Base-by-base conservation (phyloP, 2,888 invertebrate species). In the Parnassius apollo region DNA sequence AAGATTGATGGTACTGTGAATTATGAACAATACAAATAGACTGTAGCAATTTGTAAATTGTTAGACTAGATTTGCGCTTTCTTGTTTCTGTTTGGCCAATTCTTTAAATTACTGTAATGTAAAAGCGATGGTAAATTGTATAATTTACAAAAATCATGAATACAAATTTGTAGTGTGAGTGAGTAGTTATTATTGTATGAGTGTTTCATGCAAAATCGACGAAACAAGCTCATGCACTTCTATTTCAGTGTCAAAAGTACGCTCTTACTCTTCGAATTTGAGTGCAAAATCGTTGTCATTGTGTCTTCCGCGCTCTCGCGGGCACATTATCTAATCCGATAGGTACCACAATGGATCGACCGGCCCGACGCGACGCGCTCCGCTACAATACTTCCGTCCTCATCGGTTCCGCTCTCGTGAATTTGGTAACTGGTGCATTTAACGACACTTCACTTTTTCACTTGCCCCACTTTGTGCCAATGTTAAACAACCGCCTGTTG, bases 381-480 rank as follows among this genome's bases (percentile, higher is more conserved):
- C 74, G 71, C 76, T 80, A 84, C 86, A 84, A 85, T 82, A 85
- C 86, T 87, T 83, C 87, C 82, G 85, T 75, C 77, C 80, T 75
- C 83, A 79, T 81, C 78, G 80, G 91, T 91, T 91, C 88, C 91
- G 91, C 91, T 91, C 88, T 89, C 89, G 78, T 85, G 85, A 88
- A 85, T 87, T 85, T 77, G 86, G 85, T 90, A 90, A 91, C 84
- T 89, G 84, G 87, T 86, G 86, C 86, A 85, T 85, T 89, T 83
- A 84, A 82, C 83, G 84, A 91, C 88, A 86, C 87, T 88, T 89
- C 88, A 86, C 90, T 89, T 88, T 89, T 90, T 81, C 84, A 78
- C 80, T 75, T 83, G 68, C 76, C 85, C 73, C 59, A 59, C 56
- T 77, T 81, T 78, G 78, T 76, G 78, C 75, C 78, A 84, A 79